Percentiles rank a stretch among this genome's conserved stretches.
phyloP scores from a whole-genome alignment of 2,888 invertebrate species.

The Xanthia icteritia region DNA sequence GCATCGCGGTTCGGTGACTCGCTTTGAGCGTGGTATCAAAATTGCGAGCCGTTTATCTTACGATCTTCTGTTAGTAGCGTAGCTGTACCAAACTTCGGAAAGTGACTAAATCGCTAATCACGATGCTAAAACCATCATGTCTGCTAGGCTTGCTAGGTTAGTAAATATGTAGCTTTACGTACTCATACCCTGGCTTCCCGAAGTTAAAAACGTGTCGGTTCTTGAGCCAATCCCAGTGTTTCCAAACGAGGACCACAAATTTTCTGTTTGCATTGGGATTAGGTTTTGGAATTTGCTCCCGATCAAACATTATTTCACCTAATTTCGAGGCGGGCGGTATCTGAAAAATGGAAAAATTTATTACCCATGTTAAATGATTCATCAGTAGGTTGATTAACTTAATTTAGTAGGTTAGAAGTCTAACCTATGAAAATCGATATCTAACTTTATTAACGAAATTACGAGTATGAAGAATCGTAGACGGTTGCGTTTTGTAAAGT shows the following conservation, averaged over 20 bases:
- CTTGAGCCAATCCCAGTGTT: slow-evolving; percentile 85
- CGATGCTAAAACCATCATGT: no score
- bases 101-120: neutral
- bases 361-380: no score
- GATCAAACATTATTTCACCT: slow-evolving; percentile 66
- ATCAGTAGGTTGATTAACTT: neutral
- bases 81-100: neutral
- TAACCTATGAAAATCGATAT: no score
- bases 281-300: slow-evolving; percentile 20
- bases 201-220: slow-evolving; percentile 89
- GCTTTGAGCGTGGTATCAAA: neutral
- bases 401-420: neutral
- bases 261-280: slow-evolving; percentile 40
- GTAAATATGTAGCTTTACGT: neutral
- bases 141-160: neutral
- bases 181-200: slow-evolving; percentile 29
- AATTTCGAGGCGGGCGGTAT: slow-evolving; percentile 76
- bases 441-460: no score
- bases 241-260: slow-evolving; percentile 46
- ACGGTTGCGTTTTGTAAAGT: neutral
- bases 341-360: slow-evolving; percentile 67
- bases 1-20: neutral
- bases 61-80: neutral
- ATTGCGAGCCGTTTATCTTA: neutral
- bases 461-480: neutral